Evolutionary conservation across 2,113 vertebrate species (phyloP).

Genomic region (Myxocyprinus asiaticus): DNA sequence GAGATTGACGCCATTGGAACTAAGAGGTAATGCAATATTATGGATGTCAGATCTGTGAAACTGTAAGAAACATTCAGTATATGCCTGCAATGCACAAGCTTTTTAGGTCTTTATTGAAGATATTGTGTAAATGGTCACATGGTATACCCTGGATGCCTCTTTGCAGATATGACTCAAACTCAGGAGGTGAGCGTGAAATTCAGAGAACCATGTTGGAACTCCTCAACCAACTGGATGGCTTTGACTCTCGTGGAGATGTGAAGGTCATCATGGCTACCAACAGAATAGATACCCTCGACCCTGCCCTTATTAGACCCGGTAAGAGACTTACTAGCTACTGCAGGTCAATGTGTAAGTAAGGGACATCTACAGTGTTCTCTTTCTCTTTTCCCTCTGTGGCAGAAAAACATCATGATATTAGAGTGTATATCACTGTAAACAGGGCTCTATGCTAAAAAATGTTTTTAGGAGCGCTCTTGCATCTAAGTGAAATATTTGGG

Average conservation of each 20-base stretch:
- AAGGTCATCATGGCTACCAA: constrained; percentile 99
- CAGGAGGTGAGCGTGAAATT: constrained; percentile 92
- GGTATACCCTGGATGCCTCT: not conserved
- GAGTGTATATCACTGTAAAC: too few relatives aligned
- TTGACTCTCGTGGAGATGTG: constrained; percentile 93
- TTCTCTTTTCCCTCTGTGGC: too few relatives aligned
- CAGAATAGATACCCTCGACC: constrained; percentile 94
- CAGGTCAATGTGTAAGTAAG: too few relatives aligned
- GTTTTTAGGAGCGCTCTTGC: too few relatives aligned
- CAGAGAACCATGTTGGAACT: constrained; percentile 96
- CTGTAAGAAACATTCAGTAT: too few relatives aligned
- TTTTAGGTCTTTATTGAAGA: not conserved
- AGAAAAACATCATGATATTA: too few relatives aligned
- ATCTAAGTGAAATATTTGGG: too few relatives aligned
- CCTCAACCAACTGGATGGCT: constrained; percentile 95
- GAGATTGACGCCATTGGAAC: constrained; percentile 97
- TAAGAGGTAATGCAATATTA: constrained; percentile 80
- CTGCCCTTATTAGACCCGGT: constrained; percentile 96
- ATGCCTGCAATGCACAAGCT: too few relatives aligned
- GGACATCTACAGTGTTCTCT: too few relatives aligned
- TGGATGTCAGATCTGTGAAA: too few relatives aligned
- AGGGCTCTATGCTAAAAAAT: too few relatives aligned
- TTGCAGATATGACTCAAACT: constrained; percentile 93
- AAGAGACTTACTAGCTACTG: not conserved
- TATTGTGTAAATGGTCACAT: too few relatives aligned